Evolutionary conservation across 2,888 invertebrate genomes (phyloP), one percentile per base, ranked within the genome.

Genomic region (Troilus luridus): DNA sequence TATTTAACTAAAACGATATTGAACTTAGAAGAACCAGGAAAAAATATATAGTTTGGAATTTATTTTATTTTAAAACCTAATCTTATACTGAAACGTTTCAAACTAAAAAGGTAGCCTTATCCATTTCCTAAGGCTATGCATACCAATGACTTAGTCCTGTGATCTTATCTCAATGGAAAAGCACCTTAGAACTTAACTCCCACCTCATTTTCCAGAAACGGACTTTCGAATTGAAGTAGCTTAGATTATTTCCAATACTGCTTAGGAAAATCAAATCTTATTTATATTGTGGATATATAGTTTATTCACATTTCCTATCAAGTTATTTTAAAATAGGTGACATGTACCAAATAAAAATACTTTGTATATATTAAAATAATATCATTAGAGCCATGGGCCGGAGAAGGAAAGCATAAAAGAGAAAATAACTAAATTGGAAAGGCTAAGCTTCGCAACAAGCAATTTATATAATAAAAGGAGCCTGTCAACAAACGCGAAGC

Each of bases 191-290:
- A 77, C 27, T 77, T 77, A 77, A 27, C 21, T 77, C 72, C 72
- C 41, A 77, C 72, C 72, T 41, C 72, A 77, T 77, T 77, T 77
- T 77, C 72, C 17, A 8, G 27, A 41, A 77, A 8, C 41, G 27
- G 72, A 41, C 17, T 77, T 77, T 9, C 72, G 72, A 77, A 77
- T 77, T 77, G 72, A 77, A 77, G 41, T 77, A 77, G 72, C 72
- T 77, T 27, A 41, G 72, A 77, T 77, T 77, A 41, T 41, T 77
- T 77, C 27, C 1, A 41, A 41, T 77, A 19, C 1, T 8, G n/a
- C 41, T 77, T 19, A 77, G 41, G 72, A 19, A 67, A 77, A 64
- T 24, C 10, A n/a, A 64, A 77, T 77, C 17, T 41, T 27, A 77
- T 41, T 77, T 77, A 72, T 72, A 10, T 41, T 41, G 3, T 12